Evolutionary conservation across 2,888 invertebrate species (phyloP), one percentile per base, ranked within the genome.

Genomic region (Fragum sueziense): DNA sequence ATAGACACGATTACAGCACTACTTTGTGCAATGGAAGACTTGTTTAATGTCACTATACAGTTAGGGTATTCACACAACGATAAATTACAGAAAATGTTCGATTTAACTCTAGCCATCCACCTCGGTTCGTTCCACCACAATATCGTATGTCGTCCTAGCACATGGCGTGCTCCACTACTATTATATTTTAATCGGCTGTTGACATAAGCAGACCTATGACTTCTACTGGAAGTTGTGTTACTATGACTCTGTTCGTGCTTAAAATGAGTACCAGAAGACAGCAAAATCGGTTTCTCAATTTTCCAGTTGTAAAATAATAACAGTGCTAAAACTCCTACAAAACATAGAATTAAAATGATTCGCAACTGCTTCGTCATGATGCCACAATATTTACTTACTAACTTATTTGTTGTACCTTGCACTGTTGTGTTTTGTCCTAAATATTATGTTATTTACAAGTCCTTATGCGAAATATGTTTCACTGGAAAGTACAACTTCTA

Each of bases 1-100:
- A 79, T 41, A 7, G 78, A 74, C 22, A 69, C 62, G n/a, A 79
- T 52, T 1, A 79, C 74, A 2, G 74, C 78, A 22, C 67, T 65
- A 31, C 78, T 79, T 29, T 47, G 25, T 0, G 27, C 14, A 20
- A 79, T 37, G 7, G 57, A 25, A 20, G 20, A 70, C 17, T 59
- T 62, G 47, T 74, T 62, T 29, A 68, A 70, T 25, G 62, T 54
- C 1, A 79, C 70, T n/a, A 33, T 37, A 59, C 78, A 79, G 57
- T 79, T 79, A 2, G 14, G 3, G 22, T 62, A 62, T n/a, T 62
- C 62, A 34, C 62, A 62, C 20, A 33, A 29, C 1, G 62, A 62
- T n/a, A 34, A 20, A 62, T 62, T 33, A n/a, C 62, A 62, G 14
- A 4, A n/a, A 3, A 1, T 3, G 3, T 34, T 34, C 33, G n/a